Evolutionary conservation across 1,140 invertebrate species (phyloP).

Genomic region (Myzus persicae): DNA sequence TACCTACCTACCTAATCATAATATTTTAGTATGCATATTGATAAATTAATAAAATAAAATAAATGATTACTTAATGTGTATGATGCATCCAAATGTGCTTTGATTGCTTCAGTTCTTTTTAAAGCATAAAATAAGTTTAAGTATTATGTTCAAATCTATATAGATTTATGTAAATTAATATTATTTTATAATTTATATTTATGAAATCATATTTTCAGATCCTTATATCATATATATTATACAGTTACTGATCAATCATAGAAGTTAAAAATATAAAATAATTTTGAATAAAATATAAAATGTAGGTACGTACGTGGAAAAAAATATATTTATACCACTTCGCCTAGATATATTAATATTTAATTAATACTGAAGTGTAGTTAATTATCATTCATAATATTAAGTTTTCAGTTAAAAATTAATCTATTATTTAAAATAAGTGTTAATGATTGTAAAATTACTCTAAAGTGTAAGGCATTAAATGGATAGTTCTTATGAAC

Average conservation of each 20-base stretch:
- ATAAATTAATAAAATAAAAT: too few relatives aligned
- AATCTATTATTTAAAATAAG: background rate
- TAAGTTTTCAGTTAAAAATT: background rate
- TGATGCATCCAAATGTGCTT: background rate
- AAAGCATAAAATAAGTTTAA: background rate
- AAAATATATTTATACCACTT: background rate
- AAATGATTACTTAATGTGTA: too few relatives aligned
- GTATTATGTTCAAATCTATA: background rate
- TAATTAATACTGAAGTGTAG: background rate
- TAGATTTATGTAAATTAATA: background rate
- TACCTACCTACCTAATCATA: background rate
- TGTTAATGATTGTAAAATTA: background rate
- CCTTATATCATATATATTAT: background rate
- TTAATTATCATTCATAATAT: background rate
- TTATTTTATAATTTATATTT: background rate
- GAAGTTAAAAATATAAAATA: background rate
- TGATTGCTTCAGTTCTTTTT: background rate
- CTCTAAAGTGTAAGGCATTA: background rate
- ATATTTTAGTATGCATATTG: background rate
- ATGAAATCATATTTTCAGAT: background rate
- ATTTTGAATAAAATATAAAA: background rate
- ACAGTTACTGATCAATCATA: background rate
- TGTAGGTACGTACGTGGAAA: background rate
- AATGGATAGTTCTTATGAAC: background rate
- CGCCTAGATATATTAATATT: background rate